Percentiles rank a stretch among this genome's conserved stretches.
Evolutionary conservation across 2,888 invertebrate genomes (phyloP).

Genomic region (Tortrix viridana): DNA sequence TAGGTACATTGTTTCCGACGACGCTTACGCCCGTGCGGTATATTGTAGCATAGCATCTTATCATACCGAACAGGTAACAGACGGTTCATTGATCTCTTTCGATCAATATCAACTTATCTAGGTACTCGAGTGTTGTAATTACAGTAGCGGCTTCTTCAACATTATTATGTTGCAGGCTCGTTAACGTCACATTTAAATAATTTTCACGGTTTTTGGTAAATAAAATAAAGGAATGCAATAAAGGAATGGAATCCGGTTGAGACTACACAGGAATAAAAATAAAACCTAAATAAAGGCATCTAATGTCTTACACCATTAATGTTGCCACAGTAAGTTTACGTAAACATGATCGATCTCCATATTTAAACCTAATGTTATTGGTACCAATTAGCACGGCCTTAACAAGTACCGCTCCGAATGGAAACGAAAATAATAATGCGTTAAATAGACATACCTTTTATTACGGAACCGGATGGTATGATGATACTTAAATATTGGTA

Average conservation of each 20-base stretch:
- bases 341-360: conserved; percentile 1
- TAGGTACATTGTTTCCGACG: too few relatives aligned
- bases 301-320: conserved; percentile 6
- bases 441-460: background rate
- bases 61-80: conserved; percentile 1
- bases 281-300: conserved; percentile 12
- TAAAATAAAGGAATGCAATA: too few relatives aligned
- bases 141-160: too few relatives aligned
- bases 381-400: conserved; percentile 12
- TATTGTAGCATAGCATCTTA: conserved; percentile 1
- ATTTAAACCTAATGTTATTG: conserved; percentile 10
- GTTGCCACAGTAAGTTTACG: conserved; percentile 1
- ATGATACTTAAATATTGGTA: background rate
- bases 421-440: conserved; percentile 18
- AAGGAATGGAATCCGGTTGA: too few relatives aligned
- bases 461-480: background rate
- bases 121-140: too few relatives aligned
- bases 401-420: conserved; percentile 11
- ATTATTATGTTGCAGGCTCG: too few relatives aligned
- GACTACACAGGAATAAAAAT: background rate
- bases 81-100: conserved; percentile 1
- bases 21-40: background rate
- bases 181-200: too few relatives aligned
- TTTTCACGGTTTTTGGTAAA: too few relatives aligned
- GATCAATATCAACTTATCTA: conserved; percentile 4